A percentile compares a stretch with the other conserved stretches of the same genome.
These are phyloP conservation scores for Sebastes kiyomatsui DNA, from an alignment of 2,797 vertebrate species.

Conservation along the genomic window DNA sequence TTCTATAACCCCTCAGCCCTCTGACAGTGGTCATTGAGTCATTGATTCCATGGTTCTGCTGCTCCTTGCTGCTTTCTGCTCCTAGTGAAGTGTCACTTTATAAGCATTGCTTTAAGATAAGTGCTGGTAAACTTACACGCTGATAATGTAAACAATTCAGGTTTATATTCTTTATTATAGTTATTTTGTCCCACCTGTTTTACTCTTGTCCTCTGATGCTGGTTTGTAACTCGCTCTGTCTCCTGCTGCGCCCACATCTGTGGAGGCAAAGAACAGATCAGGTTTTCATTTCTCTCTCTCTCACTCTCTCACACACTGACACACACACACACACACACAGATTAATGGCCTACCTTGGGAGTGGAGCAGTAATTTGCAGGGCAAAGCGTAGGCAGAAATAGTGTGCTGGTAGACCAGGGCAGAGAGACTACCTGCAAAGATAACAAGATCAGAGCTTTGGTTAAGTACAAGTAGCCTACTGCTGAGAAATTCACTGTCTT, in stretches of 20 bases:
- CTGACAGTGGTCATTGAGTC: not conserved
- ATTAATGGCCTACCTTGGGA: constrained; percentile 72
- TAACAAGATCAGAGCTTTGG: not conserved
- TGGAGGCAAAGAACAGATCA: not conserved
- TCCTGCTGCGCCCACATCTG: constrained; percentile 49
- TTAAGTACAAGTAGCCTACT: not conserved
- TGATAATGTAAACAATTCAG: not conserved
- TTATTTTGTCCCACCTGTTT: constrained; percentile 55
- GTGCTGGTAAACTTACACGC: not conserved
- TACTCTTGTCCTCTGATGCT: constrained; percentile 31
- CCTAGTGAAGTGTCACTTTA: not conserved
- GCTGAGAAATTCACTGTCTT: not conserved
- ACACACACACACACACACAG: not conserved
- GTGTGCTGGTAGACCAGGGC: constrained; percentile 93
- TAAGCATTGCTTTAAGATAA: not conserved
- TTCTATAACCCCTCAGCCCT: not conserved
- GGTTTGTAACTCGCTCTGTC: constrained; percentile 25
- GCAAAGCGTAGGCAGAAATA: constrained; percentile 85
- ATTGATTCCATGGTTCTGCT: not conserved
- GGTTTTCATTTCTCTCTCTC: not conserved
- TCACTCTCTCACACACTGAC: not conserved
- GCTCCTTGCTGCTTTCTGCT: not conserved
- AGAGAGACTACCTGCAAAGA: constrained; percentile 89
- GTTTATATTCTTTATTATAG: not conserved
- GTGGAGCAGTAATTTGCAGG: constrained; percentile 86